Conservation (phyloP, 2,797 vertebrate genomes). For the Poeciliopsis presidionis region DNA sequence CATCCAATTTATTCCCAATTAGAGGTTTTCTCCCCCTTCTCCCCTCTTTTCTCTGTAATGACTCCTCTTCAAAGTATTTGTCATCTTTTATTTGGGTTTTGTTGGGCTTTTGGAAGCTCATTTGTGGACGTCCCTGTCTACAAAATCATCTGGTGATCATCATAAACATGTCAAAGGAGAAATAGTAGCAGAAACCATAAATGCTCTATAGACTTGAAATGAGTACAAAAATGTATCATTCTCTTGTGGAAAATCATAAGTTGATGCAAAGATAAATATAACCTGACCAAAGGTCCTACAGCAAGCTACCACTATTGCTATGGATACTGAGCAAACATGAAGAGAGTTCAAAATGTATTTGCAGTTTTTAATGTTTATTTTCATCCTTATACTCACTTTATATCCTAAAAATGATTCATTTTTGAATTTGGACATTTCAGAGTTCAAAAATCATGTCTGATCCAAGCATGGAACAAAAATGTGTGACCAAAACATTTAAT, state of each 20-base stretch:
- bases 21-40: neutral
- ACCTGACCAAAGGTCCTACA: neutral
- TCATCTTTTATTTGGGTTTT: neutral
- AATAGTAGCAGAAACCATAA: conserved; percentile 1
- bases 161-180: neutral
- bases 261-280: neutral
- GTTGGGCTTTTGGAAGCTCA: neutral
- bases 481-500: neutral
- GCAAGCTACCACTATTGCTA: neutral
- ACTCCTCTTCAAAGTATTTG: neutral
- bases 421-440: neutral
- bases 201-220: neutral
- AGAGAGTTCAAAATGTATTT: neutral
- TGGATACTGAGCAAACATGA: neutral
- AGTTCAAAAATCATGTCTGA: neutral
- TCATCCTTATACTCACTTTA: neutral
- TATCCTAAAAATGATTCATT: neutral
- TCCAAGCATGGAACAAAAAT: neutral
- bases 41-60: neutral
- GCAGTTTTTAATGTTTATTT: neutral
- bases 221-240: neutral
- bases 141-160: neutral
- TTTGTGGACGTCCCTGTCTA: neutral
- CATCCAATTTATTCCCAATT: neutral
- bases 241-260: neutral